Base-by-base conservation (phyloP, 1,140 invertebrate species). In the Drosophila azteca region DNA sequence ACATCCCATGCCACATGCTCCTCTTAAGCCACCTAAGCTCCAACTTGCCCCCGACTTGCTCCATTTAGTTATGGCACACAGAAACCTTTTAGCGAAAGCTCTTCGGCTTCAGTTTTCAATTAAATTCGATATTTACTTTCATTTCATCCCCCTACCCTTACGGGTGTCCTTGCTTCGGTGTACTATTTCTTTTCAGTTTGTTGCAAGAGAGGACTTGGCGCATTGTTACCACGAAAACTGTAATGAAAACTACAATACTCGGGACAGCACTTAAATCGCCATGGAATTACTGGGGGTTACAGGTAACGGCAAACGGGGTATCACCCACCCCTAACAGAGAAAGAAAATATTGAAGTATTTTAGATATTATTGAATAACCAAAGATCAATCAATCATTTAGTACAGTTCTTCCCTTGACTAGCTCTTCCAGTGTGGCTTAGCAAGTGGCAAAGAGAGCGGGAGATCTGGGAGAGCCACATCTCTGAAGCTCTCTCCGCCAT, bases 261-360 rank as follows among this genome's bases (percentile, higher is more conserved):
- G 61, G 49, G 31, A 15, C 24, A 74, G 61, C 72, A 76, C 72
- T 76, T 75, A 76, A 76, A 60, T 74, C 71, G 50, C 54, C 54
- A 55, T 76, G 71, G 67, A 76, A 76, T 76, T 76, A 75, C 71
- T 50, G 71, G 54, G 72, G 41, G 50, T 54, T 60, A 43, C 52
- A 55, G 50, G 45, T 29, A 51, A 1, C 26, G n/a, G 13, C 6
- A 41, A 35, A 39, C 39, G 20, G 24, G 0, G 5, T 26, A 26
- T 26, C 3, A 4, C 4, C n/a, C n/a, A n/a, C n/a, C n/a, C n/a
- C 24, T 26, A 0, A 26, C 24, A 26, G 24, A 5, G 24, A 5
- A 26, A 26, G 24, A 26, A 26, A 26, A 26, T 6, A 26, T 5
- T 5, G 4, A 5, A 26, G 24, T 26, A 26, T 5, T 26, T 5